phyloP scores from a whole-genome alignment of 2,888 invertebrate species.

The Panopea generosa region DNA sequence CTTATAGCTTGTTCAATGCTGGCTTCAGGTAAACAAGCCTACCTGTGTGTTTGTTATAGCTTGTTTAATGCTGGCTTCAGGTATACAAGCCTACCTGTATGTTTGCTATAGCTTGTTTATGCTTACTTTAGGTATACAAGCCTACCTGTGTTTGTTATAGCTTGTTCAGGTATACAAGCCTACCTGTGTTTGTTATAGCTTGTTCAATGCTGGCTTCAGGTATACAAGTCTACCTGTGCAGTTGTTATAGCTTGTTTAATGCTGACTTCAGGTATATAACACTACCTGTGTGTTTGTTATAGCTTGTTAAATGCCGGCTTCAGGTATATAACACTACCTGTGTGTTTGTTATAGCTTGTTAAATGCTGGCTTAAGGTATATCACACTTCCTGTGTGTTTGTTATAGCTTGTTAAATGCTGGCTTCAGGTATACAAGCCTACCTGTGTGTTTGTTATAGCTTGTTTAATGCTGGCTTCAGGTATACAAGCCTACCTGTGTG shows the following conservation, averaged over 20 bases:
- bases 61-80: neutral
- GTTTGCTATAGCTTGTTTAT: neutral
- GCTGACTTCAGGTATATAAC: too few species aligned
- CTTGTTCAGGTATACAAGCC: neutral
- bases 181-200: neutral
- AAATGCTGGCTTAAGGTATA: neutral
- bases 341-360: slow-evolving; percentile 12
- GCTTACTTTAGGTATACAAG: neutral
- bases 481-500: neutral
- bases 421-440: too few species aligned
- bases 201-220: neutral
- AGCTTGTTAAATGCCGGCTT: too few species aligned
- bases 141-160: neutral
- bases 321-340: neutral
- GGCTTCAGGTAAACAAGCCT: neutral
- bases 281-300: too few species aligned
- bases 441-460: slow-evolving; percentile 15
- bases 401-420: neutral
- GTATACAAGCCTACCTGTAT: slow-evolving; percentile 15
- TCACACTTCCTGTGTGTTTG: slow-evolving; percentile 8
- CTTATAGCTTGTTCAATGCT: neutral
- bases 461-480: neutral
- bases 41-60: neutral
- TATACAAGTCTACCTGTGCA: too few species aligned
- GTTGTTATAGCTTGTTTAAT: too few species aligned